These are phyloP conservation scores for Macroglossus sobrinus DNA, from an alignment of 2,113 vertebrate species.

Conservation along the genomic window DNA sequence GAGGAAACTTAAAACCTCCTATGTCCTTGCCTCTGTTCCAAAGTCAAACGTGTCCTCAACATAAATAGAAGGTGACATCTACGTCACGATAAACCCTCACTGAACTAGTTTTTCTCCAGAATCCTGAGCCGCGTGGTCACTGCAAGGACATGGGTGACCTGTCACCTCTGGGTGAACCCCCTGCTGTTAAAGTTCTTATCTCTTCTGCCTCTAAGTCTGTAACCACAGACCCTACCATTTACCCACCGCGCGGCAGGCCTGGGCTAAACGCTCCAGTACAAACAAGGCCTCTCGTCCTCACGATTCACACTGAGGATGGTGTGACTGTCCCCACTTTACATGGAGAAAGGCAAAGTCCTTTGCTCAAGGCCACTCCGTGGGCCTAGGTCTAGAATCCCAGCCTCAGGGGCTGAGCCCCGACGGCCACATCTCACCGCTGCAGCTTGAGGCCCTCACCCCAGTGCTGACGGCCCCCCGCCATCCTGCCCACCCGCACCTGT, in stretches of 20 bases:
- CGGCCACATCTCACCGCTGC: not conserved
- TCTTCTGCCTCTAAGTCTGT: not conserved
- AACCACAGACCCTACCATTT: not conserved
- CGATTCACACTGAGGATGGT: not conserved
- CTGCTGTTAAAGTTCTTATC: not conserved
- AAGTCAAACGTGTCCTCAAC: not conserved
- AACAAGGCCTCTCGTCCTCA: not conserved
- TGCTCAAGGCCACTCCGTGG: not conserved
- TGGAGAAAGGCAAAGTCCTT: not conserved
- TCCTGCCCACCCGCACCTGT: not conserved
- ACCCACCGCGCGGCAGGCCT: accelerated
- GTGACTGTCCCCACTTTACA: not conserved
- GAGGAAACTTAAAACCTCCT: not conserved
- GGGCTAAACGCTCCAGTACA: not conserved
- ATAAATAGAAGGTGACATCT: not conserved
- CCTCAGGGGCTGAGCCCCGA: not conserved
- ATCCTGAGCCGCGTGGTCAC: not conserved
- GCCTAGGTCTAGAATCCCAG: not conserved
- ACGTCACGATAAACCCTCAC: accelerated
- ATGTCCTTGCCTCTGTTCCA: not conserved
- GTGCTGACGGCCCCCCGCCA: no score
- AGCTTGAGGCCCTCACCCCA: not conserved
- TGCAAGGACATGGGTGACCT: not conserved
- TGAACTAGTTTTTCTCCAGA: not conserved
- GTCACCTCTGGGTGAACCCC: not conserved